Percentiles rank a stretch among this genome's conserved stretches.
phyloP scores from a whole-genome alignment of 2,888 invertebrate species.

The Eristalis intricaria region DNA sequence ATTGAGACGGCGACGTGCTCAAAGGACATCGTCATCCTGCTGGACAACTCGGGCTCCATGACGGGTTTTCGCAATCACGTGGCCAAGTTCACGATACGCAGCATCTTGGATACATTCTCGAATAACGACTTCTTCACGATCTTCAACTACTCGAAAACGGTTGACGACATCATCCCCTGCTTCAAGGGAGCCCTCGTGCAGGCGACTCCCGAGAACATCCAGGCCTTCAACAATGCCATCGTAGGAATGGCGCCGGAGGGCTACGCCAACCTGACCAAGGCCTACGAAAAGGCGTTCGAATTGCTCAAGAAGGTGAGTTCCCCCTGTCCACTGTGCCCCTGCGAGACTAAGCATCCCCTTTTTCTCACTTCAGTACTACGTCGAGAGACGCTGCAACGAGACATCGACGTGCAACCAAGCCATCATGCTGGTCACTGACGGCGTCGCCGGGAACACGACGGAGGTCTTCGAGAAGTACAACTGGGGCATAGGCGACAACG shows the following conservation, averaged over 20 bases:
- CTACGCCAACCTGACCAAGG: slow-evolving; percentile 91
- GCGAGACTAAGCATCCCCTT: too few species aligned
- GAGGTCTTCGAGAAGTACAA: slow-evolving; percentile 93
- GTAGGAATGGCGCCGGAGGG: slow-evolving; percentile 86
- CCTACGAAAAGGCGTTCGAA: slow-evolving; percentile 92
- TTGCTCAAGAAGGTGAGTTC: slow-evolving; percentile 86
- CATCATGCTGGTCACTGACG: slow-evolving; percentile 98
- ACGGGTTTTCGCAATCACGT: slow-evolving; percentile 89
- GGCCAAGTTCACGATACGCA: slow-evolving; percentile 92
- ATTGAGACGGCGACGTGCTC: slow-evolving; percentile 99
- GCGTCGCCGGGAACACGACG: slow-evolving; percentile 93
- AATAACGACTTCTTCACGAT: slow-evolving; percentile 99
- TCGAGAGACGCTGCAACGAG: slow-evolving; percentile 83
- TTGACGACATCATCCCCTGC: slow-evolving; percentile 90
- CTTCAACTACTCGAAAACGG: slow-evolving; percentile 88
- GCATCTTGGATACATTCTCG: slow-evolving; percentile 95
- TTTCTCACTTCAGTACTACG: slow-evolving; percentile 80
- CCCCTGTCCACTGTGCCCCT: too few species aligned
- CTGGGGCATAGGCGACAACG: slow-evolving; percentile 84
- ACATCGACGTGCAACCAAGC: slow-evolving; percentile 92
- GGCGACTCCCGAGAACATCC: slow-evolving; percentile 92
- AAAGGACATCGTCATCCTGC: slow-evolving; percentile 96
- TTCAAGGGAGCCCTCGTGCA: slow-evolving; percentile 92
- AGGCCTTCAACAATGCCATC: slow-evolving; percentile 87
- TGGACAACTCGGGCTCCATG: slow-evolving; percentile 99